phyloP scores from a whole-genome alignment of 2,113 vertebrate species.

The Galeopterus variegatus region DNA sequence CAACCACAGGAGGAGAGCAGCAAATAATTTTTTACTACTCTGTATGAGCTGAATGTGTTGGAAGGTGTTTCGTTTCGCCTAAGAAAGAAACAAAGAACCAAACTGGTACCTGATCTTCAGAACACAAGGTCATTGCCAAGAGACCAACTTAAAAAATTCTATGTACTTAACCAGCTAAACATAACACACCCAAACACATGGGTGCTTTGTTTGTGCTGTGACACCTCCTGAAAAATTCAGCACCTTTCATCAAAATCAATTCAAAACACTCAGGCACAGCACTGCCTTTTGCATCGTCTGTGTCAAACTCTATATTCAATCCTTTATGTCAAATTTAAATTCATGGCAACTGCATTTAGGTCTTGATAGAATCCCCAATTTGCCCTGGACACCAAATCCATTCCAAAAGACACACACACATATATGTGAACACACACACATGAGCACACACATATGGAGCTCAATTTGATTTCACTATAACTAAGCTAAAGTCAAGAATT shows the following conservation, averaged over 20 bases:
- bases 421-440: neutral
- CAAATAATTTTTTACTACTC: neutral
- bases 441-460: neutral
- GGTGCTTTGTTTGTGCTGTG: neutral
- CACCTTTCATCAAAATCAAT: conserved; percentile 61
- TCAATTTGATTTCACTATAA: neutral
- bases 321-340: conserved; percentile 80
- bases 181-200: neutral
- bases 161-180: conserved; percentile 56
- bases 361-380: conserved; percentile 64
- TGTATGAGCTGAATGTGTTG: neutral
- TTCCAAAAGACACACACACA: neutral
- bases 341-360: conserved; percentile 60
- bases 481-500: conserved; percentile 46
- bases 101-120: neutral
- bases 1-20: neutral
- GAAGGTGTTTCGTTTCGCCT: conserved; percentile 30
- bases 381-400: conserved; percentile 49
- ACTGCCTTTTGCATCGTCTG: conserved; percentile 44
- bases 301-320: conserved; percentile 80
- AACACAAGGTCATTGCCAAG: neutral
- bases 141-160: neutral
- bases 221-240: neutral
- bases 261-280: neutral
- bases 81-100: neutral